Evolutionary conservation across 2,797 vertebrate species (phyloP), one percentile per base, ranked within the genome.

Genomic region (Perodicticus potto): DNA sequence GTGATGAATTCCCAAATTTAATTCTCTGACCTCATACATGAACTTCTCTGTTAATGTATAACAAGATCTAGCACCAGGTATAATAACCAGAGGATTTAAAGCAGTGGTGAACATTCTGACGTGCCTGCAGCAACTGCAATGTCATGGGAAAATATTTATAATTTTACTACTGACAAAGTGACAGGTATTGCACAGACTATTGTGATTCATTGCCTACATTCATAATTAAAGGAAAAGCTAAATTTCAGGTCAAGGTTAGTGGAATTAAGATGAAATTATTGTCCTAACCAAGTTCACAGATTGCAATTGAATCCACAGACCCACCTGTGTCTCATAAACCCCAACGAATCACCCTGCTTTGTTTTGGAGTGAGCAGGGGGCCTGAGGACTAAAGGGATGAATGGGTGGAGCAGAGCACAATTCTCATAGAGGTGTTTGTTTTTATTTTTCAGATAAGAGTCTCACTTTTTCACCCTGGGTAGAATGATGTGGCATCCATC

Each of bases 261-360:
- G 63, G 82, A 90, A 70, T 32, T 63, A 91, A 90, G 74, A 83
- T 63, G 20, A 83, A 94, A 77, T 65, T 40, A 82, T 78, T 69
- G 92, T 57, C 55, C 76, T 22, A 80, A 43, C 11, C 74, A 57
- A 63, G 12, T 76, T 92, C 20, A 81, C 27, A 87, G 45, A 87
- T 23, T 25, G 19, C 55, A 91, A 86, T 86, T 78, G 49, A n/a
- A 45, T 37, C 17, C 27, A 89, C n/a, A 25, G 53, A 80, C 43
- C 2, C 45, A 37, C 32, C 67, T 45, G 49, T 72, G 37, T 32
- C 23, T 57, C 43, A 67, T 10, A 53, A 61, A 2, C 34, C 43
- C 63, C 34, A 67, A 27, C 16, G 53, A 72, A 72, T n/a, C 8
- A 80, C 37, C 27, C 17, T 55, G 27, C 5, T 91, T 77, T 89